A percentile compares a stretch with the other conserved stretches of the same genome.
phyloP scores from a whole-genome alignment of 2,888 invertebrate species.

The Polylopha cassiicola region DNA sequence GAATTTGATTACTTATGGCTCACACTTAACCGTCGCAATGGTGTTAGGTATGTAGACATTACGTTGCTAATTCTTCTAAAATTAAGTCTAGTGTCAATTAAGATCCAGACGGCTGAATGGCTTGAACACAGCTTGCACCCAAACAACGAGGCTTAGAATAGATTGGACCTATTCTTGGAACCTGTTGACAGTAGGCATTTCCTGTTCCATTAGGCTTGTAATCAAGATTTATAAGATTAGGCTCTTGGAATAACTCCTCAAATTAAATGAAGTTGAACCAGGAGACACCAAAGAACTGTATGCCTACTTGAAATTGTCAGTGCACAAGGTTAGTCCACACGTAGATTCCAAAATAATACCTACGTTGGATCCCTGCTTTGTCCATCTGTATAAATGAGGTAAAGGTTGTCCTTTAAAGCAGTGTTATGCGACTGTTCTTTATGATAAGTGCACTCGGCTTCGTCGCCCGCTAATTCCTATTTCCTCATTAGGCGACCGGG shows the following conservation, averaged over 20 bases:
- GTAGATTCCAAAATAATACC: too few relatives aligned
- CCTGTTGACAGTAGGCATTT: conserved; percentile 27
- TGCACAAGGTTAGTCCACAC: too few relatives aligned
- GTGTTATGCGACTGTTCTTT: conserved; percentile 18
- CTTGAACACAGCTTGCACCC: conserved; percentile 38
- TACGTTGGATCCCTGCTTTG: too few relatives aligned
- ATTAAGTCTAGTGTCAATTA: conserved; percentile 51
- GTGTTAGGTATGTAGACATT: too few relatives aligned
- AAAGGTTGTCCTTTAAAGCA: conserved; percentile 7
- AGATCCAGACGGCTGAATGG: conserved; percentile 58
- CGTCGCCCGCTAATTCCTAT: conserved; percentile 72
- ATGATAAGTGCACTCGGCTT: conserved; percentile 53
- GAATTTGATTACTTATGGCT: too few relatives aligned
- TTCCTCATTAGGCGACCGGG: conserved; percentile 69
- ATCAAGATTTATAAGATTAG: conserved; percentile 7
- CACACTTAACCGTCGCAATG: conserved; percentile 13
- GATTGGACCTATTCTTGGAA: conserved; percentile 23
- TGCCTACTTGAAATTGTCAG: too few relatives aligned
- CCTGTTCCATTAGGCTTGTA: conserved; percentile 26
- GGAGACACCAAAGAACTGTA: too few relatives aligned
- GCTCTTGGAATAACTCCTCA: not conserved
- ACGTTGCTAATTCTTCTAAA: conserved; percentile 29
- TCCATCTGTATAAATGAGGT: too few relatives aligned
- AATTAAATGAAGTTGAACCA: too few relatives aligned
- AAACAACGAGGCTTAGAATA: conserved; percentile 29